These are phyloP conservation scores for Xenopus laevis DNA, from an alignment of 2,113 vertebrate genomes.

Conservation along the genomic window DNA sequence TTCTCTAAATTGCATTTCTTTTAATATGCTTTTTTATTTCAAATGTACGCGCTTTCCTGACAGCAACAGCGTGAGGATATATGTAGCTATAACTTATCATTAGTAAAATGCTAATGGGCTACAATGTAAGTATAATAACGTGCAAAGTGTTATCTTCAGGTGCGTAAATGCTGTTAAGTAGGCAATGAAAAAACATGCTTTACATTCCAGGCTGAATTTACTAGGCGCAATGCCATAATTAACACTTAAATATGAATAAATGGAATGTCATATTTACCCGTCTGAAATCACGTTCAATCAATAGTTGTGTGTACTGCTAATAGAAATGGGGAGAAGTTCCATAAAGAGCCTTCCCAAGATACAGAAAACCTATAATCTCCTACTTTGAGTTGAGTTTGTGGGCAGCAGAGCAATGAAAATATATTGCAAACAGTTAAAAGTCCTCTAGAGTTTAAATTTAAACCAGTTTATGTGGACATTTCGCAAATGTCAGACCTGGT, in stretches of 20 bases:
- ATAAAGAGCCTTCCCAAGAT: neutral
- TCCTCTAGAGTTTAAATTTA: neutral
- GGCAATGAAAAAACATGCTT: neutral
- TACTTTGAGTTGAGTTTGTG: constrained; percentile 40
- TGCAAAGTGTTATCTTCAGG: no score
- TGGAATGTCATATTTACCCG: neutral
- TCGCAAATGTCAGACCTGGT: constrained; percentile 1
- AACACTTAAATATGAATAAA: neutral
- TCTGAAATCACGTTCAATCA: neutral
- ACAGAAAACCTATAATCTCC: constrained; percentile 24
- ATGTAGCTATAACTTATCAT: no score
- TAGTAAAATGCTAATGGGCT: no score
- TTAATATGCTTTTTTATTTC: no score
- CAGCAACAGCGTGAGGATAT: no score
- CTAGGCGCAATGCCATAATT: neutral
- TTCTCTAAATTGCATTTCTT: no score
- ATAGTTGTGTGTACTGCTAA: neutral
- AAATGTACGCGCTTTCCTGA: no score
- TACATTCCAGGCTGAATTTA: neutral
- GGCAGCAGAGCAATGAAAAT: constrained; percentile 39
- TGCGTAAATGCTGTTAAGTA: neutral
- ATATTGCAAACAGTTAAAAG: neutral
- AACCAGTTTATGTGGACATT: neutral
- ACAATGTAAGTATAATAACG: no score
- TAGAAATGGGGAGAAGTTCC: neutral